Base-by-base conservation (phyloP, 2,113 vertebrate species). In the Trematomus loennbergii region DNA sequence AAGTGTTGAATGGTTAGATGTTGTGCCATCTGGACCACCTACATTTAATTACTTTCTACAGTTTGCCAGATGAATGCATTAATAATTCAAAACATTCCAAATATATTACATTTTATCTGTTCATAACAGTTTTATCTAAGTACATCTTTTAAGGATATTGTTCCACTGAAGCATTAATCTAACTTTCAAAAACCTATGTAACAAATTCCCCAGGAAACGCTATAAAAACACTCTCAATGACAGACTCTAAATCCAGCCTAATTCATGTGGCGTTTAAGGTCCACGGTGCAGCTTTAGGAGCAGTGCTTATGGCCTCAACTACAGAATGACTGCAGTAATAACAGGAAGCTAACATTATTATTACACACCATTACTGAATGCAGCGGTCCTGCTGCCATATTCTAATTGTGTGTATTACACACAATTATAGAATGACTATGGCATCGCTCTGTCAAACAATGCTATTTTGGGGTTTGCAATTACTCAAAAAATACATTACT, bases 371-470 rank as follows among this genome's bases (percentile, higher is more conserved):
- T 94, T 92, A 93, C 83, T 75, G 67, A 85, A 80, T 79, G 46
- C 17, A 82, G 68, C 4, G 46, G 72, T 62, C 75, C 54, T 79
- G 75, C 72, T 75, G 71, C 71, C 69, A 66, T 46, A 45, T 55
- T 16, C 82, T 88, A 90, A 92, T 40, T 91, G 75, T 11, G 25
- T 83, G 86, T 80, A 94, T 94, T 91, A 94, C 49, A 76, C 46
- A 87, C 67, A 85, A 89, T 91, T 92, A 90, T 66, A 72, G 43
- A 83, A 88, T 68, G 87, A 87, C 82, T 75, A 88, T 50, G 65
- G 60, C 72, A 87, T 83, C 60, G 81, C 67, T 59, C 76, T 82
- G 72, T 89, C 72, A 85, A 89, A 88, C 68, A 88, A 84, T 59
- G 62, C 70, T 85, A 85, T 89, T 84, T 87, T 86, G 69, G 70